Evolutionary conservation across 1,140 invertebrate species (phyloP), one percentile per base, ranked within the genome.

Genomic region (Elymnias hypermnestra): DNA sequence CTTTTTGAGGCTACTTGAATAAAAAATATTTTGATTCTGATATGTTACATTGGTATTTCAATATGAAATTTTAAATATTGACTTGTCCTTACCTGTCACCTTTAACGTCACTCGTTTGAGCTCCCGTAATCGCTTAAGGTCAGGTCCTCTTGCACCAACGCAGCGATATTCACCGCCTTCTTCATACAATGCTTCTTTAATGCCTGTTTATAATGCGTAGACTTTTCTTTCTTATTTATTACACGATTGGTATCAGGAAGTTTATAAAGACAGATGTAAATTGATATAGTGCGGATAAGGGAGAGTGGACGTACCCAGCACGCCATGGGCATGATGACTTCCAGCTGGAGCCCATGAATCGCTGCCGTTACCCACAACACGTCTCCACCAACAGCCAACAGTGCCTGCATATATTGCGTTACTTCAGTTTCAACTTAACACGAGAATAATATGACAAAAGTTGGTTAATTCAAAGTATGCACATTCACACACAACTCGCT

Each of bases 131-230:
- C 75, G 60, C 50, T 66, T 61, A 5, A 75, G 52, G 17, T 82
- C 82, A 0, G 71, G 61, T 1, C 65, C 75, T 0, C 72, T 60
- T 7, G 78, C 73, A 0, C 82, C 82, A 8, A 85, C 63, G 46
- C 82, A 85, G 5, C 78, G 60, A 47, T 85, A 85, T 46, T 85
- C 82, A 0, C 82, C 82, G 3, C 71, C 77, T 42, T 85, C 82
- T 23, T 85, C 72, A 43, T 82, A 85, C 22, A 85, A 10, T 1
- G 78, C 82, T 10, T 79, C 76, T 13, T 79, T 79, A 36, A 85
- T 76, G 58, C 78, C 81, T 84, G 48, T 1, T 15, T 15, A 13
- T n/a, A n/a, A n/a, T n/a, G n/a, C n/a, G n/a, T n/a, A n/a, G n/a
- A n/a, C n/a, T n/a, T n/a, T n/a, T n/a, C n/a, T n/a, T n/a, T n/a